These are phyloP conservation scores for Megalurothrips usitatus DNA, from an alignment of 2,888 invertebrate genomes.

Conservation along the genomic window DNA sequence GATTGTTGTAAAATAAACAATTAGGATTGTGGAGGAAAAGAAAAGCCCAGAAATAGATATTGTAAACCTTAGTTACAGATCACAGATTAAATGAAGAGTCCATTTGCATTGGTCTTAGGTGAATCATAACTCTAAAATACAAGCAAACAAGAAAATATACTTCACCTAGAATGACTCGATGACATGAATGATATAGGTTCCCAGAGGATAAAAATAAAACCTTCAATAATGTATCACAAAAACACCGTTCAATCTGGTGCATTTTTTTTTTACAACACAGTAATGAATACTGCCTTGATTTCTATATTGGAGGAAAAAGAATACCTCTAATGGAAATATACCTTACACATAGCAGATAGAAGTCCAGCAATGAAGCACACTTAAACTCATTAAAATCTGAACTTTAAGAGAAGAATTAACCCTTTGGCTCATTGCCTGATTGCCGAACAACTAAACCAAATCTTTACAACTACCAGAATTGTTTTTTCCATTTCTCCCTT, in stretches of 20 bases:
- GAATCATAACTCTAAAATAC: neutral
- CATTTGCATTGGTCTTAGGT: conserved; percentile 3
- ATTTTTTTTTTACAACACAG: neutral
- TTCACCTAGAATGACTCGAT: neutral
- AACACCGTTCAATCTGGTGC: neutral
- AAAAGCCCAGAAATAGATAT: neutral
- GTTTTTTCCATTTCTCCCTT: too few species aligned
- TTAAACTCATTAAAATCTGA: neutral
- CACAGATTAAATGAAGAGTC: conserved; percentile 19
- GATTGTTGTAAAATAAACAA: neutral
- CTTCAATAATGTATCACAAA: conserved; percentile 2
- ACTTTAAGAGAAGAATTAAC: neutral
- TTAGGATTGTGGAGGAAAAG: neutral
- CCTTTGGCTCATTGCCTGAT: too few species aligned
- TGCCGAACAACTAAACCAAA: neutral
- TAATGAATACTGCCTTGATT: neutral
- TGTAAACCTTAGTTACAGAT: neutral
- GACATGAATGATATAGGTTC: conserved; percentile 7
- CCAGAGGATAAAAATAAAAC: conserved; percentile 19
- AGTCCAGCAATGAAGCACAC: too few species aligned
- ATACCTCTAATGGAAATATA: neutral
- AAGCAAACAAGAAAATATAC: conserved; percentile 27
- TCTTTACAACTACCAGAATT: neutral
- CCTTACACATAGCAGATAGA: neutral
- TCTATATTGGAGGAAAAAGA: neutral